Evolutionary conservation across 1,140 invertebrate species (phyloP).

Genomic region (Scaptomyza hsui): DNA sequence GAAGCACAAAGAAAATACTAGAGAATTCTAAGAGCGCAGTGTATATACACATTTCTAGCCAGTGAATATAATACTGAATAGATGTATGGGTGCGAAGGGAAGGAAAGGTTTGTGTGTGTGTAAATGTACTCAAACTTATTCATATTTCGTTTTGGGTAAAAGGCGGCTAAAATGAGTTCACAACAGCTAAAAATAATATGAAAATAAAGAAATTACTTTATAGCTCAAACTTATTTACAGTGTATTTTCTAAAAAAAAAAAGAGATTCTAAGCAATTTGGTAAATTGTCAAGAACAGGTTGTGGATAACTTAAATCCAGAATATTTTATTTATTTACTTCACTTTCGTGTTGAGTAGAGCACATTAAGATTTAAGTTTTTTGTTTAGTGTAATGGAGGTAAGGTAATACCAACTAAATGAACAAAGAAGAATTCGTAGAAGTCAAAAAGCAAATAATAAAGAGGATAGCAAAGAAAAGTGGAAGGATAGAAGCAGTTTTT

Average conservation of each 20-base stretch:
- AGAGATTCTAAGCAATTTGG: too few relatives aligned
- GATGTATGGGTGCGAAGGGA: not conserved
- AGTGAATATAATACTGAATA: not conserved
- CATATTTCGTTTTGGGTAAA: not conserved
- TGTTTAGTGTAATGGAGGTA: not conserved
- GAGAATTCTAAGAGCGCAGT: not conserved
- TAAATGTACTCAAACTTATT: constrained; percentile 1
- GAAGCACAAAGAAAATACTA: constrained; percentile 29
- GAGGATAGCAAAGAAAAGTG: not conserved
- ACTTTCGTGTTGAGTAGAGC: too few relatives aligned
- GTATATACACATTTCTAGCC: constrained; percentile 7
- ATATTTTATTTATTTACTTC: too few relatives aligned
- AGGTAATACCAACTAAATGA: not conserved
- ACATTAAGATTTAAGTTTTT: too few relatives aligned
- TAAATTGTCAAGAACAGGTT: too few relatives aligned
- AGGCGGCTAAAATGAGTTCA: not conserved
- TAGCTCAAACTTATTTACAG: not conserved
- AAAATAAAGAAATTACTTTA: not conserved
- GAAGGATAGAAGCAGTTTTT: not conserved
- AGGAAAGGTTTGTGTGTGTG: not conserved
- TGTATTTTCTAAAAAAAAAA: too few relatives aligned
- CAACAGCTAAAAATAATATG: not conserved
- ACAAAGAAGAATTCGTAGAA: not conserved
- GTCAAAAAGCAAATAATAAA: not conserved
- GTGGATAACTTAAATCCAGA: too few relatives aligned